Conservation (phyloP, 1,140 invertebrate genomes). For the Cyphomyrmex costatus region DNA sequence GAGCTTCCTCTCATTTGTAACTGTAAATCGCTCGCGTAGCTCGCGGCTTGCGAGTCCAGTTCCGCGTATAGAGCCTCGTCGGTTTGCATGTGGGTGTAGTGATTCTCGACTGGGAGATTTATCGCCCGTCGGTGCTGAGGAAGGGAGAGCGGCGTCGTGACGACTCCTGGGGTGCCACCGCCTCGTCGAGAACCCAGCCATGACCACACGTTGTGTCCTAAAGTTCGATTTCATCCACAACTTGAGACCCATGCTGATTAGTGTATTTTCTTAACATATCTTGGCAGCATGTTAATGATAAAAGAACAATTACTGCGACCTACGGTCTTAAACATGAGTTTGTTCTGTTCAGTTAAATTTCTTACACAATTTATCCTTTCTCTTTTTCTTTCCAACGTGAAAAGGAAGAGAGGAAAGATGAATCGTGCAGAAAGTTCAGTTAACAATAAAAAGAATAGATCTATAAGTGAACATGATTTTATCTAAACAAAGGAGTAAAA, state of each 20-base stretch:
- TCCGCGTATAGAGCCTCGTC: constrained; percentile 91
- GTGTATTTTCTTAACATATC: constrained; percentile 14
- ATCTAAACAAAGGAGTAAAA: background rate
- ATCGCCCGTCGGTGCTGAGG: constrained; percentile 84
- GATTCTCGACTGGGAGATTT: constrained; percentile 89
- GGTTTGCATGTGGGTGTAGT: constrained; percentile 91
- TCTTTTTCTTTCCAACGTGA: too few species aligned
- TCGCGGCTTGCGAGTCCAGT: constrained; percentile 87
- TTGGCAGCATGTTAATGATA: background rate
- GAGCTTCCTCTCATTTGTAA: constrained; percentile 84
- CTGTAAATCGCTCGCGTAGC: constrained; percentile 86
- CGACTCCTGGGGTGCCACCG: constrained; percentile 83
- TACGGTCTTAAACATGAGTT: background rate
- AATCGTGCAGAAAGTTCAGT: too few species aligned
- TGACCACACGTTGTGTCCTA: constrained; percentile 89
- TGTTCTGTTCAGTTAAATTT: too few species aligned
- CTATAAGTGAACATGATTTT: too few species aligned
- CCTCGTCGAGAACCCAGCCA: constrained; percentile 88
- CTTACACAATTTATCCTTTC: too few species aligned
- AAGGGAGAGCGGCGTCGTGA: constrained; percentile 84
- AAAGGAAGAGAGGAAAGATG: too few species aligned
- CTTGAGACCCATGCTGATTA: constrained; percentile 20
- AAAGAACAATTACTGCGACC: background rate
- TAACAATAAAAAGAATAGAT: too few species aligned
- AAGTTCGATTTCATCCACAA: constrained; percentile 60